Percentiles rank a stretch among this genome's conserved stretches.
Conservation (phyloP, 2,888 invertebrate species). For the Ennomos fuscantarius region DNA sequence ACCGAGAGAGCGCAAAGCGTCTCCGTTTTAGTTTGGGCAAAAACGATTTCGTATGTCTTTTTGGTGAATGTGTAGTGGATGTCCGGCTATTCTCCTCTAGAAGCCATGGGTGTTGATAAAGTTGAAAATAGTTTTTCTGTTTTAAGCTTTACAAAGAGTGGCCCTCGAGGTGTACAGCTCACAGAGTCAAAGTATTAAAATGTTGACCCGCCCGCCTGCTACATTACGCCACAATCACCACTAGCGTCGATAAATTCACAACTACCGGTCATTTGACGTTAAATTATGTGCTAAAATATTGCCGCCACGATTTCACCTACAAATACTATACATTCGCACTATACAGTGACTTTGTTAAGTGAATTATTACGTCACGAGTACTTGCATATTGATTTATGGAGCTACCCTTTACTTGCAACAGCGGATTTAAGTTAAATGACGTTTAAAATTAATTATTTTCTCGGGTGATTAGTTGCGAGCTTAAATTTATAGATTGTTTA, state of each 20-base stretch:
- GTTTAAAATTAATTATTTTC: slow-evolving; percentile 29
- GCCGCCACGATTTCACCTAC: slow-evolving; percentile 23
- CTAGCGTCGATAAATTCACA: slow-evolving; percentile 27
- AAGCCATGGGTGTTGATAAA: too few relatives aligned
- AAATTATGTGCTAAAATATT: slow-evolving; percentile 31
- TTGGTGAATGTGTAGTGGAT: too few relatives aligned
- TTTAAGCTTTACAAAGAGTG: too few relatives aligned
- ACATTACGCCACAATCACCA: slow-evolving; percentile 9
- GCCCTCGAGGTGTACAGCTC: too few relatives aligned
- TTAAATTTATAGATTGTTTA: not conserved
- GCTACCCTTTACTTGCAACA: slow-evolving; percentile 31
- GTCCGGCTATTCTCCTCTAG: too few relatives aligned
- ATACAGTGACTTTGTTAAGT: slow-evolving; percentile 23
- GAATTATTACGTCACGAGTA: slow-evolving; percentile 31
- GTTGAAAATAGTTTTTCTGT: too few relatives aligned
- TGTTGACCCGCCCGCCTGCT: not conserved
- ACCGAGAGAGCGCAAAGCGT: too few relatives aligned
- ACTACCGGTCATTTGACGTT: slow-evolving; percentile 26
- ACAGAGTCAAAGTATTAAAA: too few relatives aligned
- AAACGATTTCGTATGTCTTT: too few relatives aligned
- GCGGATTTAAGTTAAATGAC: slow-evolving; percentile 22
- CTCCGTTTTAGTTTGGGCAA: too few relatives aligned
- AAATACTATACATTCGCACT: slow-evolving; percentile 10
- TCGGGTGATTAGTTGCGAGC: slow-evolving; percentile 10
- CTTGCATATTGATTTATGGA: slow-evolving; percentile 26